Evolutionary conservation across 2,797 vertebrate genomes (phyloP), one percentile per base, ranked within the genome.

Genomic region (Siniperca scherzeri): DNA sequence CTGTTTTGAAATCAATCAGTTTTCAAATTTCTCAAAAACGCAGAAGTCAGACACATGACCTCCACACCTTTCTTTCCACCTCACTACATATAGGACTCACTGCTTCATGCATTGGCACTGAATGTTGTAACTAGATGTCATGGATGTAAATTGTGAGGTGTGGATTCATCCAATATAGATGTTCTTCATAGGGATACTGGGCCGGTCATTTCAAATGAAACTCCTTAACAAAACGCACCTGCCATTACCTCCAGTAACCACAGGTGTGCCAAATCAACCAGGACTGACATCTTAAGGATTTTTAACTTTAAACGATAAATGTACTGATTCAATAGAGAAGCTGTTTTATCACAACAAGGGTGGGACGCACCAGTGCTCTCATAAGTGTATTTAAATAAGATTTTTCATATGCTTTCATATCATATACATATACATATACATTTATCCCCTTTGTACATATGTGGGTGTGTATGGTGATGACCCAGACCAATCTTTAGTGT

Each of bases 401-500:
- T 19, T 36, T 30, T 46, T 74, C 17, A 27, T 40, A 4, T 61
- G 21, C n/a, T 17, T 46, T 4, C 0, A 56, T 66, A 30, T 17
- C 4, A 60, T 68, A n/a, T 13, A 33, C 5, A 48, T 25, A 14
- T 36, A 25, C 0, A 48, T 25, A 14, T 36, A 25, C 0, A 13
- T 30, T n/a, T n/a, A 22, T 25, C 10, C 36, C n/a, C 17, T 57
- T 53, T 33, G n/a, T 65, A 17, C 66, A 59, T 62, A 44, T n/a
- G 9, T 33, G 33, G 8, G 3, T 77, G 46, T 79, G 17, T 62
- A 11, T 3, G 52, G 42, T 60, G 77, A 60, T 46, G 44, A 66
- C 46, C 59, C 55, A 69, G 80, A 62, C n/a, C 50, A 38, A 12
- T 68, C 69, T 66, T 64, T 74, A 77, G 71, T 64, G 79, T 61